These are phyloP conservation scores for Nebria brevicollis DNA, from an alignment of 2,888 invertebrate species.

Conservation along the genomic window DNA sequence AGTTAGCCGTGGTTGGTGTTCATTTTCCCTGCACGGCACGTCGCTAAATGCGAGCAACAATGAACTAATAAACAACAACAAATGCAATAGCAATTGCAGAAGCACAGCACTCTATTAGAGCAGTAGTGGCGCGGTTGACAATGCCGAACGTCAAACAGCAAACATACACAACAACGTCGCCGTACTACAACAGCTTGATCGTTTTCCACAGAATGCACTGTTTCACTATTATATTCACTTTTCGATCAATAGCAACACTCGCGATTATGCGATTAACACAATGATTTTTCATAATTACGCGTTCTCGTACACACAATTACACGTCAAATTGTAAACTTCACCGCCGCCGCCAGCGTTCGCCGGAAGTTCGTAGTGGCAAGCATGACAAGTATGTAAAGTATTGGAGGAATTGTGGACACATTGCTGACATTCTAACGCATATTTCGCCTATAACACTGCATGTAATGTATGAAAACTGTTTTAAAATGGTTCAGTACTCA, in stretches of 20 bases:
- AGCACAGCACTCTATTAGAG: slow-evolving; percentile 27
- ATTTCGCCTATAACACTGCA: slow-evolving; percentile 70
- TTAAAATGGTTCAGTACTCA: slow-evolving; percentile 72
- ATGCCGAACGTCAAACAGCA: slow-evolving; percentile 34
- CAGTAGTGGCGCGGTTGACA: slow-evolving; percentile 18
- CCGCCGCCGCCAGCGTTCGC: slow-evolving; percentile 60
- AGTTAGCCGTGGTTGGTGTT: slow-evolving; percentile 13
- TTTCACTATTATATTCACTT: slow-evolving; percentile 34
- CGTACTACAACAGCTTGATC: slow-evolving; percentile 13
- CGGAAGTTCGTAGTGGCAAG: slow-evolving; percentile 69
- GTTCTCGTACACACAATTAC: slow-evolving; percentile 27
- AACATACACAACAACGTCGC: slow-evolving; percentile 25
- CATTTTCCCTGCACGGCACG: not conserved
- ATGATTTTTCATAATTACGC: slow-evolving; percentile 34
- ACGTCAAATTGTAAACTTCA: slow-evolving; percentile 55
- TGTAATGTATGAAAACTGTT: slow-evolving; percentile 72
- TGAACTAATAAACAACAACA: not conserved
- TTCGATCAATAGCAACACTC: slow-evolving; percentile 45
- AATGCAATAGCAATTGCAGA: not conserved
- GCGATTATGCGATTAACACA: slow-evolving; percentile 33
- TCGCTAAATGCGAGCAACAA: not conserved
- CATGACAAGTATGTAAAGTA: slow-evolving; percentile 83
- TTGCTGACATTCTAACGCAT: slow-evolving; percentile 77
- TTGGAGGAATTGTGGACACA: slow-evolving; percentile 80
- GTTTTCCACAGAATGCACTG: slow-evolving; percentile 31